These are phyloP conservation scores for Thecophora atra DNA, from an alignment of 2,888 invertebrate species.

Conservation along the genomic window DNA sequence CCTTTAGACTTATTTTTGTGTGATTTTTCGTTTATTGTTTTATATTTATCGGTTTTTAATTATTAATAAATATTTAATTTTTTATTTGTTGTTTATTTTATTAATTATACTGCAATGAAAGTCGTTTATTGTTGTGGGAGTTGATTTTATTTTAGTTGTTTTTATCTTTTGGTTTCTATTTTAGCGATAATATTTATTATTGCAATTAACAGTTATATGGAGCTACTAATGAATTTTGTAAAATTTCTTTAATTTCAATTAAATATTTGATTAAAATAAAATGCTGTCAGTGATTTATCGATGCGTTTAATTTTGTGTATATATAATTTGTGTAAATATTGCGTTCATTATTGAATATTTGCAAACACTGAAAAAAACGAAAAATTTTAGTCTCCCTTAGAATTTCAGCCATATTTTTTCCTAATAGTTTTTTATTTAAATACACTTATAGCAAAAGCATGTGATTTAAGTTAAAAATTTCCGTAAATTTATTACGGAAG, in stretches of 20 bases:
- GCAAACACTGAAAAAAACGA: slow-evolving; percentile 48
- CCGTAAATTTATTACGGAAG: too few species aligned
- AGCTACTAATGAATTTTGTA: slow-evolving; percentile 31
- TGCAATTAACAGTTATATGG: not conserved
- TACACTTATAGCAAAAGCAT: slow-evolving; percentile 18
- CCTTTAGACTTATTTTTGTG: not conserved
- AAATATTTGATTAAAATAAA: slow-evolving; percentile 20
- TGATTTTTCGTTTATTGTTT: slow-evolving; percentile 7
- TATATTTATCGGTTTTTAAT: slow-evolving; percentile 13
- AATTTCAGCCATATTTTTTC: slow-evolving; percentile 11
- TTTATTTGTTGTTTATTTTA: slow-evolving; percentile 40
- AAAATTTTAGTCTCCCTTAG: slow-evolving; percentile 39
- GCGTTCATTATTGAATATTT: slow-evolving; percentile 25
- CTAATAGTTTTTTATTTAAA: too few species aligned
- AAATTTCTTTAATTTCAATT: slow-evolving; percentile 30
- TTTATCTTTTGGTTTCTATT: slow-evolving; percentile 36
- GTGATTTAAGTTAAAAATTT: too few species aligned
- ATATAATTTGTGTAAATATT: slow-evolving; percentile 17
- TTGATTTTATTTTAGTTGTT: slow-evolving; percentile 39
- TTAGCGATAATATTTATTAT: slow-evolving; percentile 41
- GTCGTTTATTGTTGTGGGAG: slow-evolving; percentile 22
- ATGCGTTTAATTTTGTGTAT: slow-evolving; percentile 35
- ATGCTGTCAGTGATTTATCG: slow-evolving; percentile 11
- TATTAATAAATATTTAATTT: slow-evolving; percentile 34
- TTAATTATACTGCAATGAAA: slow-evolving; percentile 29